Percentiles rank a stretch among this genome's conserved stretches.
These are phyloP conservation scores for Chloebia gouldiae DNA, from an alignment of 2,113 vertebrate genomes.

Conservation along the genomic window DNA sequence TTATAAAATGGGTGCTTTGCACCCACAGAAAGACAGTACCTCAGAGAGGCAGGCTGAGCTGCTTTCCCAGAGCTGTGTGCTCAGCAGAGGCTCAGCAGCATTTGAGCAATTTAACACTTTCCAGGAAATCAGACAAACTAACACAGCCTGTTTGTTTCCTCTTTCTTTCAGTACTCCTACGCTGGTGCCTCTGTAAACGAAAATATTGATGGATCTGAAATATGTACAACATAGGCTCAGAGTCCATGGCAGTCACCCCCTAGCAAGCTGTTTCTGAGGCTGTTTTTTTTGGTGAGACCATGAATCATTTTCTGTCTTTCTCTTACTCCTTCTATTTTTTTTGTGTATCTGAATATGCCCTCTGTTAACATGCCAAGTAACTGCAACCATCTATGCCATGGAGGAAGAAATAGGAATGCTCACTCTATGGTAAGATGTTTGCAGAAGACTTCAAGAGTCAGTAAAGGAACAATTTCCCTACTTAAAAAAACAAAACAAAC, in stretches of 20 bases:
- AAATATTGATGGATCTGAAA: conserved; percentile 64
- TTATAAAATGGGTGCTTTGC: background rate
- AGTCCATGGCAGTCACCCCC: background rate
- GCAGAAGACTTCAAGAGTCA: background rate
- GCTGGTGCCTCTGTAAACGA: conserved; percentile 24
- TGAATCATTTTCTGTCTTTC: background rate
- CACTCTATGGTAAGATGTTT: background rate
- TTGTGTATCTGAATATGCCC: background rate
- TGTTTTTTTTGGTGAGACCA: background rate
- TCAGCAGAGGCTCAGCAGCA: conserved; percentile 24
- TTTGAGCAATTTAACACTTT: conserved; percentile 63
- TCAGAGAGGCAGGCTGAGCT: background rate
- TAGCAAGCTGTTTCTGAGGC: conserved; percentile 35
- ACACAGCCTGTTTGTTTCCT: conserved; percentile 56
- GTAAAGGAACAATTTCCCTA: background rate
- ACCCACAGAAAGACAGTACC: background rate
- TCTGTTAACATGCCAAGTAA: background rate
- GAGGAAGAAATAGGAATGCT: background rate
- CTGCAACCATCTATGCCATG: background rate
- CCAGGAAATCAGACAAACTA: conserved; percentile 40
- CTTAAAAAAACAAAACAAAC: background rate
- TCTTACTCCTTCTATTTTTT: background rate
- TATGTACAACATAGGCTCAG: conserved; percentile 9
- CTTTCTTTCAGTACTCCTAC: conserved; percentile 52
- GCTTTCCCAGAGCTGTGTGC: background rate